Evolutionary conservation across 2,113 vertebrate genomes (phyloP).

Genomic region (Chaenocephalus aceratus): DNA sequence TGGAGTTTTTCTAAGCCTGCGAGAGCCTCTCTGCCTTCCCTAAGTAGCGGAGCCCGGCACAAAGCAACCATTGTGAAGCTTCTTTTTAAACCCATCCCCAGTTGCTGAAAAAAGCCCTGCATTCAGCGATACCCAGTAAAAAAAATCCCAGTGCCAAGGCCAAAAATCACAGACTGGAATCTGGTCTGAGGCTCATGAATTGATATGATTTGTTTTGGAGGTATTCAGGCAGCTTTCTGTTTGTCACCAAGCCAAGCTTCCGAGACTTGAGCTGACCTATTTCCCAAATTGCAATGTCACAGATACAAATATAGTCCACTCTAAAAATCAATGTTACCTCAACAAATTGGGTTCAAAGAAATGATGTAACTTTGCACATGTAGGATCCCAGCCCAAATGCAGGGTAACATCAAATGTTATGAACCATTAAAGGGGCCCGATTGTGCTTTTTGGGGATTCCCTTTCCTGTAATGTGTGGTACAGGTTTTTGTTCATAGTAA

Average conservation of each 20-base stretch:
- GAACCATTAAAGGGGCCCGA: not conserved
- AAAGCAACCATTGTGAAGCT: conserved; percentile 81
- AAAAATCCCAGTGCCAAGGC: conserved; percentile 73
- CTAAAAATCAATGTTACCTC: conserved; percentile 25
- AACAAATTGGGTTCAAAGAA: conserved; percentile 43
- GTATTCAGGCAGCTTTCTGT: conserved; percentile 64
- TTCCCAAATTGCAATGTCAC: conserved; percentile 60
- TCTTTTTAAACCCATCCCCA: conserved; percentile 74
- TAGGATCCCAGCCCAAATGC: not conserved
- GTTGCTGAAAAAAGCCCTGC: conserved; percentile 67
- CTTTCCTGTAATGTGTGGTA: too few species aligned
- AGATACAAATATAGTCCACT: conserved; percentile 31
- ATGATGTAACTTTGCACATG: conserved; percentile 10
- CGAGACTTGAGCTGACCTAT: conserved; percentile 55
- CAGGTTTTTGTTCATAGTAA: too few species aligned
- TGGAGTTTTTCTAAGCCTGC: conserved; percentile 55
- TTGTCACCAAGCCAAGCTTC: conserved; percentile 52
- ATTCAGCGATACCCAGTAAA: conserved; percentile 71
- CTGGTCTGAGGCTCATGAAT: conserved; percentile 71
- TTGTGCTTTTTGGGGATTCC: too few species aligned
- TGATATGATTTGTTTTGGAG: conserved; percentile 70
- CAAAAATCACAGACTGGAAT: conserved; percentile 83
- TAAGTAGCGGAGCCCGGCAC: conserved; percentile 73
- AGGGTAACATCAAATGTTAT: not conserved
- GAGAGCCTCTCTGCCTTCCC: conserved; percentile 67